Conservation (phyloP, 2,113 vertebrate species). For the Entosphenus tridentatus region DNA sequence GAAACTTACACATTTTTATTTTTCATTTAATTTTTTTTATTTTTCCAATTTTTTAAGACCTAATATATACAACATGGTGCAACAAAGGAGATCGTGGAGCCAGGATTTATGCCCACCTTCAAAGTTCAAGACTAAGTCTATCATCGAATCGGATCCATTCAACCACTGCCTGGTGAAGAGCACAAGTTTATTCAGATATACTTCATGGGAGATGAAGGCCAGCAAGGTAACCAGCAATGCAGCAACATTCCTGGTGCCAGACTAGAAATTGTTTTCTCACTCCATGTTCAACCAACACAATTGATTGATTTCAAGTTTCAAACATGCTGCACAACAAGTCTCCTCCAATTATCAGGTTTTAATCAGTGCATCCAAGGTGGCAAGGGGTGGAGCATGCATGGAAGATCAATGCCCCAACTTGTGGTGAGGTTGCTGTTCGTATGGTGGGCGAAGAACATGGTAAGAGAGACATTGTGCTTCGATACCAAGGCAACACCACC, state of each 20-base stretch:
- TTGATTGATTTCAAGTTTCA: background rate
- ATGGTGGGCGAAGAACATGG: constrained; percentile 3
- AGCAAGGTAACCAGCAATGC: constrained; percentile 4
- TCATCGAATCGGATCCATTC: background rate
- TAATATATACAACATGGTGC: too few relatives aligned
- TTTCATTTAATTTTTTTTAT: too few relatives aligned
- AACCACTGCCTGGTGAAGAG: constrained; percentile 2
- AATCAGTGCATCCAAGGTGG: background rate
- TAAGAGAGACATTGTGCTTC: constrained; percentile 2
- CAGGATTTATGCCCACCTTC: background rate
- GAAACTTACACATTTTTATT: too few relatives aligned
- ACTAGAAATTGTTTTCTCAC: background rate
- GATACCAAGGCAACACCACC: constrained; percentile 2
- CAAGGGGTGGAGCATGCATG: background rate
- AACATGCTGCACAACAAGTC: constrained; percentile 2
- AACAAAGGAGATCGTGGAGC: background rate
- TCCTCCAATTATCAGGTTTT: background rate
- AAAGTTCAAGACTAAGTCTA: background rate
- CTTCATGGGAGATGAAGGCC: background rate
- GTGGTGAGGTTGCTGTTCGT: background rate
- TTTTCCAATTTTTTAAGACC: too few relatives aligned
- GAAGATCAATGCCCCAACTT: background rate
- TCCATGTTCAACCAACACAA: constrained; percentile 3
- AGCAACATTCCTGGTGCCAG: background rate
- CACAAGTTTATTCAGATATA: background rate